phyloP scores from a whole-genome alignment of 1,140 invertebrate species.

The Papilio polytes region DNA sequence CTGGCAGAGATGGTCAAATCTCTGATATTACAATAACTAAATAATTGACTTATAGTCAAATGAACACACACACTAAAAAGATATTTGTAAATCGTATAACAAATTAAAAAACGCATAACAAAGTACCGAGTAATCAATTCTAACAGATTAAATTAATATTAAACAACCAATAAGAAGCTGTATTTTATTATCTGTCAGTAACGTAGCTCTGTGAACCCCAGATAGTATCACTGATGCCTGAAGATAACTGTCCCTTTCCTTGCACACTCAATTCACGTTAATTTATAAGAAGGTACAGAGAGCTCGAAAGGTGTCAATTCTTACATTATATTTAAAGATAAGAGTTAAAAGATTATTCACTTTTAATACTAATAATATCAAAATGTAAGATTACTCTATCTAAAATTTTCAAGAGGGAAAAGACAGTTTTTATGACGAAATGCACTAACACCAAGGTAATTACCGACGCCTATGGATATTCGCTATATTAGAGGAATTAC shows the following conservation, averaged over 20 bases:
- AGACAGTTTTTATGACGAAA: too few species aligned
- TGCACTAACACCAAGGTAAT: too few species aligned
- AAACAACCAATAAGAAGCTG: not conserved
- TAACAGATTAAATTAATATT: not conserved
- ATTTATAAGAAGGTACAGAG: not conserved
- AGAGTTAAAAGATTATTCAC: not conserved
- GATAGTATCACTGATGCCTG: not conserved
- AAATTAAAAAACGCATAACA: not conserved
- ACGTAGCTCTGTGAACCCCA: not conserved
- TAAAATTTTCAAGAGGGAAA: too few species aligned
- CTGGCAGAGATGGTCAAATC: not conserved
- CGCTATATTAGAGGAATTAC: too few species aligned
- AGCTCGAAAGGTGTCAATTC: not conserved
- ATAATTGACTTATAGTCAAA: too few species aligned
- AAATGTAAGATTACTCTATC: too few species aligned
- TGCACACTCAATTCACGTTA: not conserved
- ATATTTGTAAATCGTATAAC: not conserved
- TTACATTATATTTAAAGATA: not conserved
- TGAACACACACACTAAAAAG: too few species aligned
- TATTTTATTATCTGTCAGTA: constrained; percentile 11
- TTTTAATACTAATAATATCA: not conserved
- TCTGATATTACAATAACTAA: too few species aligned
- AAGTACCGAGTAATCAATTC: not conserved
- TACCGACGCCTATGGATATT: too few species aligned
- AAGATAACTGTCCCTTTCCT: not conserved